Conservation (phyloP, 2,888 invertebrate species). For the Axea sp. region DNA sequence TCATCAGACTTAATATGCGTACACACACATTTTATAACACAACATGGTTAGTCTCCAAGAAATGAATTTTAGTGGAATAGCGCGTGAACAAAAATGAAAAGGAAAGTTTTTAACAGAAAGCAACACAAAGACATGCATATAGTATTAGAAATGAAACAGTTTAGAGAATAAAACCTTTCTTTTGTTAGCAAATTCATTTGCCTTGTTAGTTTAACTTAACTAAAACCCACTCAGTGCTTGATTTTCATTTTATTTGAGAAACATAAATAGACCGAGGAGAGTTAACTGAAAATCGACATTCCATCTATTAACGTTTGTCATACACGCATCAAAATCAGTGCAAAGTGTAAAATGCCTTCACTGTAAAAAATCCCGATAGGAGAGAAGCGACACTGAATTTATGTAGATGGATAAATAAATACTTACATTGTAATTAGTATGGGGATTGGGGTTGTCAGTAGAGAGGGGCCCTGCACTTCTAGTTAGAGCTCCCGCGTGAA, state of each 20-base stretch:
- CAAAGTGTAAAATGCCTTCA: slow-evolving; percentile 55
- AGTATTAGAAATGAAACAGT: not conserved
- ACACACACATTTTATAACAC: slow-evolving; percentile 4
- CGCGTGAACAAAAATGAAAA: slow-evolving; percentile 18
- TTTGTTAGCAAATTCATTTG: not conserved
- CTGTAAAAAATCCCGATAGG: slow-evolving; percentile 63
- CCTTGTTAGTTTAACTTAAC: slow-evolving; percentile 1
- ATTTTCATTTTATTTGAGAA: slow-evolving; percentile 2
- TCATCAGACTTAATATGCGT: too few relatives aligned
- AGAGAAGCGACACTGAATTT: slow-evolving; percentile 74
- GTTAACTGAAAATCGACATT: slow-evolving; percentile 64
- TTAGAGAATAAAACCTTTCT: not conserved
- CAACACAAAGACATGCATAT: slow-evolving; percentile 35
- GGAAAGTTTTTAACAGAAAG: slow-evolving; percentile 17
- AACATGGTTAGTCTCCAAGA: slow-evolving; percentile 14
- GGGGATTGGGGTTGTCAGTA: slow-evolving; percentile 78
- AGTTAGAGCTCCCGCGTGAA: slow-evolving; percentile 78
- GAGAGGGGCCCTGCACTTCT: slow-evolving; percentile 77
- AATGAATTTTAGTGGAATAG: slow-evolving; percentile 21
- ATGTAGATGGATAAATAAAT: slow-evolving; percentile 77
- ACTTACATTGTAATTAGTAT: slow-evolving; percentile 79
- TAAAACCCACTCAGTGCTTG: slow-evolving; percentile 3
- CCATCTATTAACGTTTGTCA: slow-evolving; percentile 46
- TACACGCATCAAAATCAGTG: slow-evolving; percentile 35
- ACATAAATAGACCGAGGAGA: slow-evolving; percentile 6